Evolutionary conservation across 2,797 vertebrate species (phyloP).

Genomic region (Salmo trutta): DNA sequence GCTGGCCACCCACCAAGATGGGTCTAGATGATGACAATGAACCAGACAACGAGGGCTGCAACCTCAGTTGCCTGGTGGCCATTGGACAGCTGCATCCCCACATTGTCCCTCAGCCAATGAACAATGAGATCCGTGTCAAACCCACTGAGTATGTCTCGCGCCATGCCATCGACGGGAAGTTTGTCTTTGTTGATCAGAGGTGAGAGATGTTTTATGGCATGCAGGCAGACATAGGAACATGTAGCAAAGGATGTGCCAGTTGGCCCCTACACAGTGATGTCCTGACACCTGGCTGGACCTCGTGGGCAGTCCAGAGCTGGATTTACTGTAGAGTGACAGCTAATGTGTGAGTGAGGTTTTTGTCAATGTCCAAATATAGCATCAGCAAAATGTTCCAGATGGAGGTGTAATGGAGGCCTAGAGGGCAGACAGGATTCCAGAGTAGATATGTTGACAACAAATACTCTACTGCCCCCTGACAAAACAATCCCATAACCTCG

Average conservation of each 20-base stretch:
- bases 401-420: neutral
- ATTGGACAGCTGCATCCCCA: slow-evolving; percentile 95
- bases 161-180: slow-evolving; percentile 96
- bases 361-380: slow-evolving; percentile 27
- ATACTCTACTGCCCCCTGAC: slow-evolving; percentile 2
- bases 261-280: neutral
- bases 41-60: slow-evolving; percentile 95
- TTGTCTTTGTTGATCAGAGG: slow-evolving; percentile 99
- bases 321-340: slow-evolving; percentile 17
- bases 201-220: slow-evolving; percentile 64
- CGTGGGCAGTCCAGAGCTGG: neutral
- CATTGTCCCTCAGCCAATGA: slow-evolving; percentile 84
- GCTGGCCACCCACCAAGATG: slow-evolving; percentile 99
- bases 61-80: slow-evolving; percentile 97
- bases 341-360: slow-evolving; percentile 9
- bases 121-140: slow-evolving; percentile 91
- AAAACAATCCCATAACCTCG: neutral
- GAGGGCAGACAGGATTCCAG: slow-evolving; percentile 15
- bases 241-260: neutral
- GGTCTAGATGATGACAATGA: slow-evolving; percentile 96
- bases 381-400: slow-evolving; percentile 7
- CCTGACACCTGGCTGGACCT: neutral
- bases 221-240: neutral
- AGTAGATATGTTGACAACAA: slow-evolving; percentile 8
- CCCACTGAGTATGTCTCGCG: slow-evolving; percentile 96